Conservation (phyloP, 2,113 vertebrate species). For the Cinclus cinclus region DNA sequence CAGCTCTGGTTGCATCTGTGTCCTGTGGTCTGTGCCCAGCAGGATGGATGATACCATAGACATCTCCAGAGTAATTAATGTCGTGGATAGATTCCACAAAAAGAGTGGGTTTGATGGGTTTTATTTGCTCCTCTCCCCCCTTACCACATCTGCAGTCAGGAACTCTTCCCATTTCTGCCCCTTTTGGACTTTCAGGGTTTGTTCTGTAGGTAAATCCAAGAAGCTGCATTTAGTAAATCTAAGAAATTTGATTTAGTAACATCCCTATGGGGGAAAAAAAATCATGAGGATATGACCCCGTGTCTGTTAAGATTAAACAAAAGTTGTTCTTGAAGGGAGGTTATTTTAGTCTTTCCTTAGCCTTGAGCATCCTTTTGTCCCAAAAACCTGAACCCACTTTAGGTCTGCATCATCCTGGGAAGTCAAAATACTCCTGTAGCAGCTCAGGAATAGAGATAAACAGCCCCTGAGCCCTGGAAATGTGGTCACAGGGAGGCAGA, state of each 20-base stretch:
- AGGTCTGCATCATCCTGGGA: background rate
- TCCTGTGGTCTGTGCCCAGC: background rate
- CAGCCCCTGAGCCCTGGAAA: background rate
- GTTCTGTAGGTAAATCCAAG: background rate
- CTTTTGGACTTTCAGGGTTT: background rate
- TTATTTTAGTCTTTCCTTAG: background rate
- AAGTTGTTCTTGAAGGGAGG: background rate
- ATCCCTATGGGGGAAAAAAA: background rate
- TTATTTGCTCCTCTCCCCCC: background rate
- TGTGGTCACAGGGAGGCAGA: background rate
- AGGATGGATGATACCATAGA: background rate
- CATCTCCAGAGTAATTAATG: background rate
- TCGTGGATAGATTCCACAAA: background rate
- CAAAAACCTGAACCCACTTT: background rate
- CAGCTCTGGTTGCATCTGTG: background rate
- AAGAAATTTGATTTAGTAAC: background rate
- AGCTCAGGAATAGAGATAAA: background rate
- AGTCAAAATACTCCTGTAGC: background rate
- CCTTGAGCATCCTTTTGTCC: rapidly evolving
- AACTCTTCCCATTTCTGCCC: background rate
- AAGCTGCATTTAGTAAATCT: background rate
- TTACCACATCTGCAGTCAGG: too few relatives aligned
- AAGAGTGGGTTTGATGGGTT: rapidly evolving
- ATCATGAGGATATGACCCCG: rapidly evolving
- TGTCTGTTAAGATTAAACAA: background rate